Base-by-base conservation (phyloP, 1,140 invertebrate species). In the Drosophila sechellia region DNA sequence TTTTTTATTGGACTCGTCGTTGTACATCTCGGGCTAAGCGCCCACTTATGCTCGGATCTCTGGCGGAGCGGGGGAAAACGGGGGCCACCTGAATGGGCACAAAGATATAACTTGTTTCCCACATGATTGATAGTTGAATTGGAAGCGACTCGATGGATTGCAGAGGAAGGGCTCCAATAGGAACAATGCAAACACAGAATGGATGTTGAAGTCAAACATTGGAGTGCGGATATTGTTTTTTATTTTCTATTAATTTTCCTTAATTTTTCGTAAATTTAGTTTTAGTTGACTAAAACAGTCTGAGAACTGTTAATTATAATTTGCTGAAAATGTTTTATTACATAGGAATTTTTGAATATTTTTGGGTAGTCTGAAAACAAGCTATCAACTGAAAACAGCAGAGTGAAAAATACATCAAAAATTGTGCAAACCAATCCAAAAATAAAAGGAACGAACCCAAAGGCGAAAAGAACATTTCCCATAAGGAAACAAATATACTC, bases 361-460 rank as follows among this genome's bases (percentile, higher is more conserved):
- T 31, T 2, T 8, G 25, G 25, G 5, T 31, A 31, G 31, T 31
- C 31, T 48, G 8, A 4, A 31, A 15, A 3, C 20, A 22, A 22
- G 20, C 20, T 22, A 22, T 22, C 20, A 80, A 57, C 64, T 45
- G 56, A 42, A 81, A 83, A 76, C 79, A 79, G 72, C 83, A 79
- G 79, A 87, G 83, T 87, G 76, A 70, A 69, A 86, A 86, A 86
- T 77, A 79, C 79, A 83, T 86, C 83, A 87, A 83, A 76, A 86
- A 71, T 79, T 86, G 79, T 84, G 63, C 68, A 46, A 55, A 56
- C 58, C 60, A 65, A 56, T 31, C 8, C 31, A 10, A 31, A 31
- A 31, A 8, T 31, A 27, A 57, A 50, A 52, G 40, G 13, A 45
- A 49, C 20, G 48, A 13, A 6, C 27, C 37, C 5, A 39, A 31